Base-by-base conservation (phyloP, 1,140 invertebrate genomes). In the Lutraria rhynchaena region DNA sequence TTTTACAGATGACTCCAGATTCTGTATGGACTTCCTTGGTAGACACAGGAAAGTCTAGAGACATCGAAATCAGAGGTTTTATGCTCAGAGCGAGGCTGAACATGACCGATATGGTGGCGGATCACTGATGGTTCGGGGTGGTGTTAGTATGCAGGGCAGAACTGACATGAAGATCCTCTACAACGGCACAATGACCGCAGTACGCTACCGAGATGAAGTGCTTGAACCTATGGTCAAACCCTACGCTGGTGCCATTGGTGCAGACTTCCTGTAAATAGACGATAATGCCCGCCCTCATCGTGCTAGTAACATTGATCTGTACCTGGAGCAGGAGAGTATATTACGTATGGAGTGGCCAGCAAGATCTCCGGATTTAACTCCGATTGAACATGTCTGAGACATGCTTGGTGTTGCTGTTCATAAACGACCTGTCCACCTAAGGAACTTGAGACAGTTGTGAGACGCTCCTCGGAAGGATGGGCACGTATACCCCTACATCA, bases 331-430 rank as follows among this genome's bases (percentile, higher is more conserved):
- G 27, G 69, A 74, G 74, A 71, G 19, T 24, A 67, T 74, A 3
- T 33, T 46, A 3, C 27, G 67, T 1, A 82, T 74, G 60, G 57
- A 82, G 4, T 82, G 69, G 58, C 80, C 80, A 19, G 57, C 70
- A 33, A 53, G 53, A 22, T 65, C 60, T 11, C 80, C 80, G 11
- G 57, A 41, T 46, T 27, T 82, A 33, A 53, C 63, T 65, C 46
- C 80, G 3, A 57, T 74, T 37, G 69, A 82, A 55, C 80, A 82
- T 35, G 65, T 58, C 22, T 71, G 33, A 53, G 57, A 71, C 65
- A 31, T 65, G 55, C 58, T 55, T 55, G 15, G 24, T 9, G n/a
- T 22, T n/a, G n/a, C 53, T 7, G n/a, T 55, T 7, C 22, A 15
- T 11, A 24, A 7, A 7, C 7, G 53, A 15, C 53, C n/a, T 55